Percentiles rank a stretch among this genome's conserved stretches.
Conservation (phyloP, 2,888 invertebrate species). For the Scaptomyza reducta region DNA sequence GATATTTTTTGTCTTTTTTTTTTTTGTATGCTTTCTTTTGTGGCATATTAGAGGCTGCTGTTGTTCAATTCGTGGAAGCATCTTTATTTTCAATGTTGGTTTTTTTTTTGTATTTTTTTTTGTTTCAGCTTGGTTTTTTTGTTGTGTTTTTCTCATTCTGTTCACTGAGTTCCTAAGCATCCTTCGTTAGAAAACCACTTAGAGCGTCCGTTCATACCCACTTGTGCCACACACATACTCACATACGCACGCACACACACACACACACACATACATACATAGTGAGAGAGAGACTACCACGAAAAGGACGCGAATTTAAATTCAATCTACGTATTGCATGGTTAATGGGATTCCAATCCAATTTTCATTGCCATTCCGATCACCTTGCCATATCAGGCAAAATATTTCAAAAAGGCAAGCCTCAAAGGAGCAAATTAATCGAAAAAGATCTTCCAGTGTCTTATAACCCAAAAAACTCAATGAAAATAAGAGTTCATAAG, state of each 20-base stretch:
- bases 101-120: background rate
- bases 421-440: conserved; percentile 41
- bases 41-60: conserved; percentile 12
- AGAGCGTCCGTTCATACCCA: conserved; percentile 36
- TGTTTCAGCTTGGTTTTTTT: background rate
- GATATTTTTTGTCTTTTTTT: conserved; percentile 2
- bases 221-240: conserved; percentile 6
- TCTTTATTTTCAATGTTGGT: conserved; percentile 35
- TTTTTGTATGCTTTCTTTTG: conserved; percentile 20
- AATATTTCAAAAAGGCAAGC: conserved; percentile 4
- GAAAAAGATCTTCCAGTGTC: conserved; percentile 8
- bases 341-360: conserved; percentile 63
- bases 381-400: conserved; percentile 4
- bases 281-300: conserved; percentile 3
- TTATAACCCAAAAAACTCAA: background rate
- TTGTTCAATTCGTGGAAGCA: conserved; percentile 49
- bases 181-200: conserved; percentile 66
- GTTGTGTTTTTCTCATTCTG: conserved; percentile 9
- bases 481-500: too few species aligned
- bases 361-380: conserved; percentile 23
- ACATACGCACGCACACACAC: background rate
- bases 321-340: conserved; percentile 64
- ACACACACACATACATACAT: background rate
- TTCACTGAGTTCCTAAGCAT: conserved; percentile 34
- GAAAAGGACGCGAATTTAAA: conserved; percentile 54